These are phyloP conservation scores for Orthonyx spaldingii DNA, from an alignment of 2,113 vertebrate genomes.

Conservation along the genomic window DNA sequence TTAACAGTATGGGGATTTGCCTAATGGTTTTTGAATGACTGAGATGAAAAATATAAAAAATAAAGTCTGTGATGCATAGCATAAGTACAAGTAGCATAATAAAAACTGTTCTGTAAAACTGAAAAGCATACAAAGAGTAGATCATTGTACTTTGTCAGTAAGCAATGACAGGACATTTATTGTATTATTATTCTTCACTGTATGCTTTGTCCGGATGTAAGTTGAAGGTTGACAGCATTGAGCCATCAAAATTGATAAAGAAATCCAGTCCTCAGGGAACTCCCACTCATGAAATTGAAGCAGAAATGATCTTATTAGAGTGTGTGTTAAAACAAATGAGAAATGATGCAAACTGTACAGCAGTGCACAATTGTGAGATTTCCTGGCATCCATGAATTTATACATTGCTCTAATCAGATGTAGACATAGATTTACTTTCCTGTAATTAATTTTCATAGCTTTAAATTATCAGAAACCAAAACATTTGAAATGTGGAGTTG, in stretches of 20 bases:
- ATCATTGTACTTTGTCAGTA: neutral
- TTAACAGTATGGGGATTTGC: neutral
- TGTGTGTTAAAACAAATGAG: neutral
- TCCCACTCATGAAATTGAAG: conserved; percentile 10
- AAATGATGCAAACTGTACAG: neutral
- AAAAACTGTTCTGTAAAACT: neutral
- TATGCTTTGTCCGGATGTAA: neutral
- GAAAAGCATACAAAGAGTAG: neutral
- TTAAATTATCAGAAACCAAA: neutral
- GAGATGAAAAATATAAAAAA: neutral
- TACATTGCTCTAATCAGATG: neutral
- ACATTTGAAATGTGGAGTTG: neutral
- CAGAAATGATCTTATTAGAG: conserved; percentile 1
- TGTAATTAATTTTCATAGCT: neutral
- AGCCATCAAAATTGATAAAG: neutral
- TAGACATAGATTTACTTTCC: neutral
- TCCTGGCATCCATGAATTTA: neutral
- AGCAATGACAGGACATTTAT: neutral
- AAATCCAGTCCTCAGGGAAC: conserved; percentile 3
- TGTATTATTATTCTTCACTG: neutral
- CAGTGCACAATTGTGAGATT: neutral
- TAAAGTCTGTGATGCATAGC: neutral
- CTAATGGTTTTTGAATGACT: neutral
- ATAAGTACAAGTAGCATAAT: neutral
- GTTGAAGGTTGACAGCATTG: conserved; percentile 39